phyloP scores from a whole-genome alignment of 2,888 invertebrate species.

The Leucozona laternaria region DNA sequence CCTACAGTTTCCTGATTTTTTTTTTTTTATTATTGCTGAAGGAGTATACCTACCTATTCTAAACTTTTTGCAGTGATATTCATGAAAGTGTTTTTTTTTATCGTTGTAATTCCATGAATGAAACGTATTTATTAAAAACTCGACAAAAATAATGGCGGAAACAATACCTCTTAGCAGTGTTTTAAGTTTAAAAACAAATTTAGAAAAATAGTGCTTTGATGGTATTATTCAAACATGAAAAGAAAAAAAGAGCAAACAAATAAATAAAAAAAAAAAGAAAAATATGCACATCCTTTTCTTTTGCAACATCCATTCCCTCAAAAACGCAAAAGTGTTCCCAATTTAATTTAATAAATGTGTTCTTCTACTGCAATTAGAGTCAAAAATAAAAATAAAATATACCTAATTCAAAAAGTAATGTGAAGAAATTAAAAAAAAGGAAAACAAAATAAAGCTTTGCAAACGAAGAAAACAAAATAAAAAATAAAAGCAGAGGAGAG shows the following conservation, averaged over 20 bases:
- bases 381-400: not conserved
- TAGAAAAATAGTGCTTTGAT: constrained; percentile 11
- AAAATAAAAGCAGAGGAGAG: constrained; percentile 3
- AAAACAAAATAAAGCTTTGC: constrained; percentile 15
- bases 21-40: not conserved
- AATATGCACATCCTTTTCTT: constrained; percentile 15
- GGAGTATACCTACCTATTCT: not conserved
- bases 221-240: constrained; percentile 26
- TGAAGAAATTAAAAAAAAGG: constrained; percentile 27
- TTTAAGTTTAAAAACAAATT: constrained; percentile 2
- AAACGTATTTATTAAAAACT: constrained; percentile 3
- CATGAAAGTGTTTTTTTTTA: constrained; percentile 9
- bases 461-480: constrained; percentile 27
- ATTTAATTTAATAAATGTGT: constrained; percentile 8
- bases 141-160: constrained; percentile 19
- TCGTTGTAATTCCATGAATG: not conserved
- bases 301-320: not conserved
- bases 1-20: constrained; percentile 28
- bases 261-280: constrained; percentile 52
- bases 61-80: not conserved
- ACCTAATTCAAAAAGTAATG: not conserved
- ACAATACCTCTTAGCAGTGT: not conserved
- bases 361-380: not conserved
- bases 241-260: constrained; percentile 25
- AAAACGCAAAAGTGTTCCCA: constrained; percentile 21